Conservation (phyloP, 2,797 vertebrate genomes). For the Alexandromys oeconomus region DNA sequence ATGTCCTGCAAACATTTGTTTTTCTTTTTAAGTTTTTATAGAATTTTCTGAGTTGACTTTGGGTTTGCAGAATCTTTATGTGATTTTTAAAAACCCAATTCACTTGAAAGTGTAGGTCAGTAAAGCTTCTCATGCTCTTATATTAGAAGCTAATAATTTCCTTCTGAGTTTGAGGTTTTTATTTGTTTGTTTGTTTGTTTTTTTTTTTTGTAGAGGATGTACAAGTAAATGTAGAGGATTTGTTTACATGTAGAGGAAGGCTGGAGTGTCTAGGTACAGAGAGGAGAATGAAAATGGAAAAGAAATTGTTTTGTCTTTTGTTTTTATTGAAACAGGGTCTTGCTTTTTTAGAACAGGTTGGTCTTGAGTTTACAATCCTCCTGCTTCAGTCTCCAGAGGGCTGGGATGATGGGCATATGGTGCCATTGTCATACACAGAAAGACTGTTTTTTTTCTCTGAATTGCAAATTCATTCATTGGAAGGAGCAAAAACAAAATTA, state of each 20-base stretch:
- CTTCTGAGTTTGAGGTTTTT: not conserved
- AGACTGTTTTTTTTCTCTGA: not conserved
- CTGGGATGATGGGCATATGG: not conserved
- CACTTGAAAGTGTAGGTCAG: not conserved
- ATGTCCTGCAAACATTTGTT: not conserved
- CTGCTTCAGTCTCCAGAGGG: not conserved
- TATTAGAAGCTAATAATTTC: conserved; percentile 11
- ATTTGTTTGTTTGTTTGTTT: not conserved
- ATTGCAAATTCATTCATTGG: not conserved
- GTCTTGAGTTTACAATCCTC: not conserved
- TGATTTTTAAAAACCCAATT: not conserved
- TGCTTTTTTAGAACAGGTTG: not conserved
- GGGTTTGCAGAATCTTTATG: not conserved
- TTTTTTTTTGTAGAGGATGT: not conserved
- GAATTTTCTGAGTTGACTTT: not conserved
- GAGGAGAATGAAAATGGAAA: conserved; percentile 28
- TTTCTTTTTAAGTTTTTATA: not conserved
- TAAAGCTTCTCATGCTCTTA: not conserved
- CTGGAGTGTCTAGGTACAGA: not conserved
- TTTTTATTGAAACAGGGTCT: not conserved
- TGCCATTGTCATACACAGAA: not conserved
- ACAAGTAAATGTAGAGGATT: not conserved
- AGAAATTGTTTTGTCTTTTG: not conserved
- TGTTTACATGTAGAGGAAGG: conserved; percentile 13
- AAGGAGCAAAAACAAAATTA: not conserved